Evolutionary conservation across 2,888 invertebrate species (phyloP), one percentile per base, ranked within the genome.

Genomic region (Euplagia quadripunctaria): DNA sequence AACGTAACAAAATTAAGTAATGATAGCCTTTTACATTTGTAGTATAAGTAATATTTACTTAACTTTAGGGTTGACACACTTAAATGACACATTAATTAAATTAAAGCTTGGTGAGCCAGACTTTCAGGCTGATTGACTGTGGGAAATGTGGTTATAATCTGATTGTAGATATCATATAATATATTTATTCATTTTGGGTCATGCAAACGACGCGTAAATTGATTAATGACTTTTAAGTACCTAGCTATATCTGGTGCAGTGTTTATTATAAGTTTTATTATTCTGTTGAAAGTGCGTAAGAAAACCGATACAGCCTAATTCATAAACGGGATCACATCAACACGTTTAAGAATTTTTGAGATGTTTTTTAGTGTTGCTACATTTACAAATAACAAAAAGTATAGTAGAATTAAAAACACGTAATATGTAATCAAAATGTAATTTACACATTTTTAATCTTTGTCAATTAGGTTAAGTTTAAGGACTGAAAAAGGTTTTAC

Each of bases 101-200:
- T 66, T 65, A 46, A 51, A 72, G 58, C 42, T 41, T 67, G 11
- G 61, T 66, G 20, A 7, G 63, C 8, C 12, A 61, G 12, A 67
- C 63, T 72, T 72, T 67, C 17, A 51, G 61, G 55, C 17, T 17
- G 71, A 71, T 58, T 71, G 43, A 64, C 42, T 58, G 12, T 17
- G 46, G 42, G 46, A 43, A 65, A 65, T 52, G 55, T 65, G 31
- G 6, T 52, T 31, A 17, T 65, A 43, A 65, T 65, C 55, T 71
- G 43, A 65, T 55, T 43, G 43, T 20, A 66, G 65, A 31, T 55
- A 55, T 31, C 8, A 64, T 43, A 12, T 12, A 17, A 64, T 43
- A 12, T 12, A 17, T 51, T 46, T 49, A 66, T 61, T 64, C 20
- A 31, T 68, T 51, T 68, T 68, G 64, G 43, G 64, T 8, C 58